These are phyloP conservation scores for Mandrillus leucophaeus DNA, from an alignment of 2,113 vertebrate genomes.

Conservation along the genomic window DNA sequence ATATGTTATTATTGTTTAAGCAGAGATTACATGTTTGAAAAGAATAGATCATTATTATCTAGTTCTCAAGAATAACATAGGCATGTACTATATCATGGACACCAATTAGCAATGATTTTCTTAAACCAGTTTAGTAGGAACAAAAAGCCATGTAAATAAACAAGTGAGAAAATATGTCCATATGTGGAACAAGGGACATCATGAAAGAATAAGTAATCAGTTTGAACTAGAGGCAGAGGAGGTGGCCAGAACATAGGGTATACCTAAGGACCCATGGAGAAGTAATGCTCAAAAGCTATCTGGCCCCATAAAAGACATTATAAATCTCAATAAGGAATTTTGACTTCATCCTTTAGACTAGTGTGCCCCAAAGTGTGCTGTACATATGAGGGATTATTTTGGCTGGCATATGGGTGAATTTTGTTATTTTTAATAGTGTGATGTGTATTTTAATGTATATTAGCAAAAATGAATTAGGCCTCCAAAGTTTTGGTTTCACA, in stretches of 20 bases:
- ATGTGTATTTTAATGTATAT: neutral
- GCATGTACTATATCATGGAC: constrained; percentile 34
- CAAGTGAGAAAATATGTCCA: neutral
- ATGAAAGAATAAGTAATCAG: neutral
- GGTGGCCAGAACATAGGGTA: neutral
- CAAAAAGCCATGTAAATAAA: neutral
- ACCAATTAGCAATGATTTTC: constrained; percentile 57
- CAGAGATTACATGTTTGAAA: constrained; percentile 64
- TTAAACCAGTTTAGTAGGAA: neutral
- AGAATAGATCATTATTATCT: constrained; percentile 63
- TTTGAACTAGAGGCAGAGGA: neutral
- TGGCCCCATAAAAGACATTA: neutral
- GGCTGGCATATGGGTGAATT: neutral
- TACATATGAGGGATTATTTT: neutral
- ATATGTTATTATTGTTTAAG: constrained; percentile 72
- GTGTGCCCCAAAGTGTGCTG: neutral
- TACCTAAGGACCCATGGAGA: neutral
- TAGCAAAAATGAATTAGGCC: neutral
- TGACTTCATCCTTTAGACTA: neutral
- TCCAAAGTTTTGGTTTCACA: neutral
- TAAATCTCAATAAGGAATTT: neutral
- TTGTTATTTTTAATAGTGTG: neutral
- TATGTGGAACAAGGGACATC: neutral
- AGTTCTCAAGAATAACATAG: constrained; percentile 47
- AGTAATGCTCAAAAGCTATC: neutral